phyloP scores from a whole-genome alignment of 2,113 vertebrate species.

The Sinocyclocheilus anshuiensis region DNA sequence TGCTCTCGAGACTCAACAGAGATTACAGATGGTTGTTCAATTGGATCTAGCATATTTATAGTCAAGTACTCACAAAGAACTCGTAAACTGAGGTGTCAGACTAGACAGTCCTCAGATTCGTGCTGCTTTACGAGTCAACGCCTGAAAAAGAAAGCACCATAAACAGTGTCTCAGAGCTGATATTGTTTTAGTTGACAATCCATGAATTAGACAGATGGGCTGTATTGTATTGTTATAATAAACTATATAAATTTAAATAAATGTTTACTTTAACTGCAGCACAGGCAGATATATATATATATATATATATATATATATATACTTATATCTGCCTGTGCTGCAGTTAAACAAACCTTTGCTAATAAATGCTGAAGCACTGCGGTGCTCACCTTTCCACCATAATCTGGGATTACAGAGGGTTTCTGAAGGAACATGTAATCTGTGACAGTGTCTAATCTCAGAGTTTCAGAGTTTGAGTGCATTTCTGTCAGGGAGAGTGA shows the following conservation, averaged over 20 bases:
- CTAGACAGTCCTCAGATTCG: background rate
- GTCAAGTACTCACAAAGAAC: constrained; percentile 1
- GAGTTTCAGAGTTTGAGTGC: constrained; percentile 12
- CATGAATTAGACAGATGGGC: too few relatives aligned
- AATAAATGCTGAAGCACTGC: constrained; percentile 17
- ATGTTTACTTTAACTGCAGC: too few relatives aligned
- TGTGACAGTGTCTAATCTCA: constrained; percentile 60
- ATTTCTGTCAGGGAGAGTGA: background rate
- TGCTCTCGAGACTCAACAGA: background rate
- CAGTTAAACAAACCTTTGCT: background rate
- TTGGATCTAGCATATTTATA: constrained; percentile 50
- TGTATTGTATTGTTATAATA: too few relatives aligned
- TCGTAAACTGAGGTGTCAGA: constrained; percentile 1
- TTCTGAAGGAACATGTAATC: constrained; percentile 51
- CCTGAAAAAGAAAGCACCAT: background rate
- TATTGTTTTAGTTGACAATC: too few relatives aligned
- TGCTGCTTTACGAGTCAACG: background rate
- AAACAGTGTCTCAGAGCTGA: too few relatives aligned
- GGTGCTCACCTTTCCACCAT: constrained; percentile 41
- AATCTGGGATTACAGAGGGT: constrained; percentile 71
- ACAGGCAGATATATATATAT: too few relatives aligned
- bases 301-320: too few relatives aligned
- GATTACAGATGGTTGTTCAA: constrained; percentile 17
- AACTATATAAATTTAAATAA: too few relatives aligned
- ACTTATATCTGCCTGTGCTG: too few relatives aligned